Conservation (phyloP, 2,113 vertebrate genomes). For the Sebastes schlegelii region DNA sequence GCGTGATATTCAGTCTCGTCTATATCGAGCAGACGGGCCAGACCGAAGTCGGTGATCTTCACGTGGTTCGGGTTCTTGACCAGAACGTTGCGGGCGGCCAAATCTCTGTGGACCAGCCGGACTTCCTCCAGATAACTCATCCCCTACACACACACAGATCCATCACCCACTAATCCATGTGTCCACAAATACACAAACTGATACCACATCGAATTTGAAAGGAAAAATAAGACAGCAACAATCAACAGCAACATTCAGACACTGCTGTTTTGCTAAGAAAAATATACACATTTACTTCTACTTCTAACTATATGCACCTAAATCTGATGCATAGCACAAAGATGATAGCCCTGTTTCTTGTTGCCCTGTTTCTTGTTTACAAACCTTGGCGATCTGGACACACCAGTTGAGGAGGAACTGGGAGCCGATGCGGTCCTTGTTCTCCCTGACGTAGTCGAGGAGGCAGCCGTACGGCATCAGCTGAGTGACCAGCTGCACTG, state of each 20-base stretch:
- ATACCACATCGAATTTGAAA: slow-evolving; percentile 38
- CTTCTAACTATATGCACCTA: background rate
- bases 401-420: slow-evolving; percentile 98
- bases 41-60: slow-evolving; percentile 97
- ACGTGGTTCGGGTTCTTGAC: slow-evolving; percentile 97
- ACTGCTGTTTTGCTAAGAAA: background rate
- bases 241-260: slow-evolving; percentile 1
- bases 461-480: slow-evolving; percentile 99
- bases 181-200: slow-evolving; percentile 43
- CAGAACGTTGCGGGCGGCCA: slow-evolving; percentile 95
- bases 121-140: slow-evolving; percentile 98
- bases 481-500: slow-evolving; percentile 98
- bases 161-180: slow-evolving; percentile 22
- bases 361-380: background rate
- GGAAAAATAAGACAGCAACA: slow-evolving; percentile 25
- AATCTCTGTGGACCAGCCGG: slow-evolving; percentile 94
- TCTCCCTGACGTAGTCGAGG: slow-evolving; percentile 94
- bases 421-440: slow-evolving; percentile 93
- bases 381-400: slow-evolving; percentile 98
- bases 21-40: slow-evolving; percentile 94
- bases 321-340: background rate
- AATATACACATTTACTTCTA: background rate
- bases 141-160: slow-evolving; percentile 82
- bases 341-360: background rate
- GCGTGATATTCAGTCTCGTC: slow-evolving; percentile 97